These are phyloP conservation scores for Phaethornis superciliosus DNA, from an alignment of 2,113 vertebrate genomes.

Conservation along the genomic window DNA sequence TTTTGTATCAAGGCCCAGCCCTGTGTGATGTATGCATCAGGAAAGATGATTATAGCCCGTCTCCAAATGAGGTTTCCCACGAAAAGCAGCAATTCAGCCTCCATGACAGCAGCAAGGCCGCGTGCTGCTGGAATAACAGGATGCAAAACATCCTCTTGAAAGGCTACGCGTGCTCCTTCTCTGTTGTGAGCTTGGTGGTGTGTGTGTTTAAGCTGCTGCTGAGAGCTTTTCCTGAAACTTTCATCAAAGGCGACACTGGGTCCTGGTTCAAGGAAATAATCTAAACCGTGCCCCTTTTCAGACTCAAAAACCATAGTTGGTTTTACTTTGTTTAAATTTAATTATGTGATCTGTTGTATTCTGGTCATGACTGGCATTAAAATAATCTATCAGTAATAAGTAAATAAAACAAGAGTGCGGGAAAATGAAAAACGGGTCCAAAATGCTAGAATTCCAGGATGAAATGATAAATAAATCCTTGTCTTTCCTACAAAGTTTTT, in stretches of 20 bases:
- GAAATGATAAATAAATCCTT: conserved; percentile 16
- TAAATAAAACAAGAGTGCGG: not conserved
- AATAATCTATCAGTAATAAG: not conserved
- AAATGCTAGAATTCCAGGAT: not conserved
- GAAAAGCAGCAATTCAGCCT: not conserved
- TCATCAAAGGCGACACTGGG: conserved; percentile 62
- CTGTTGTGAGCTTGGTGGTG: not conserved
- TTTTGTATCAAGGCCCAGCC: not conserved
- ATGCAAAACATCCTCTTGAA: conserved; percentile 24
- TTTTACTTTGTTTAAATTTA: conserved; percentile 19
- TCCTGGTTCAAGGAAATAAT: conserved; percentile 65
- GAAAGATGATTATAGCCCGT: not conserved
- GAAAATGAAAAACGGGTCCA: not conserved
- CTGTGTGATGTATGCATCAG: not conserved
- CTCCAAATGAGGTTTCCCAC: not conserved
- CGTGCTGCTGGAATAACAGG: not conserved
- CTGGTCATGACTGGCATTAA: conserved; percentile 16
- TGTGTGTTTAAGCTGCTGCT: conserved; percentile 46
- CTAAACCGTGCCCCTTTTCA: conserved; percentile 38
- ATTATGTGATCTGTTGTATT: not conserved
- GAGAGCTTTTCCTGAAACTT: conserved; percentile 70
- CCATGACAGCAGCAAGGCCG: not conserved
- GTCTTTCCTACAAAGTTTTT: not conserved
- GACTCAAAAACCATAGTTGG: not conserved
- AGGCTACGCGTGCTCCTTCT: not conserved